Evolutionary conservation across 2,797 vertebrate species (phyloP).

Genomic region (Hydrolagus colliei): DNA sequence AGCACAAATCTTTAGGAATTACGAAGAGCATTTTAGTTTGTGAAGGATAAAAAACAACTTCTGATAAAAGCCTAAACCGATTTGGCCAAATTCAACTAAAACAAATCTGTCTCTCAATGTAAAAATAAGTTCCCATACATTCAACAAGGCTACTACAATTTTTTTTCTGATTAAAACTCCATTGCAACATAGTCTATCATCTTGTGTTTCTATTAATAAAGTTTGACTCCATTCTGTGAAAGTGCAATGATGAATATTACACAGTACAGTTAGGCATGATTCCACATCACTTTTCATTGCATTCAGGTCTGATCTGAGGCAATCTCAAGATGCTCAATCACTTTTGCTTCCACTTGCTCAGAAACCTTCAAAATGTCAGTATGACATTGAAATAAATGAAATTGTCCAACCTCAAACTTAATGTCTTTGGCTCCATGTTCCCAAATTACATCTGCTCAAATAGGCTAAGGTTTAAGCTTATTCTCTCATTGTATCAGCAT

Average conservation of each 20-base stretch:
- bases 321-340: not conserved
- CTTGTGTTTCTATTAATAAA: not conserved
- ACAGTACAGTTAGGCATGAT: not conserved
- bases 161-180: not conserved
- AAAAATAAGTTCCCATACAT: not conserved
- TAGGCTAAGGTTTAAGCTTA: not conserved
- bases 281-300: not conserved
- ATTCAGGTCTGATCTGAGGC: not conserved
- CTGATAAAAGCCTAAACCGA: not conserved
- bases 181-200: not conserved
- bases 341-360: not conserved
- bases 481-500: not conserved
- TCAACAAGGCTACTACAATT: not conserved
- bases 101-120: not conserved
- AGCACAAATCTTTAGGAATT: not conserved
- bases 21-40: not conserved
- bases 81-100: not conserved
- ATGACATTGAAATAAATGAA: not conserved
- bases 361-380: not conserved
- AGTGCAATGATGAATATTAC: not conserved
- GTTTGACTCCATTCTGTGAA: not conserved
- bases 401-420: not conserved
- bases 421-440: not conserved
- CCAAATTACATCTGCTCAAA: not conserved
- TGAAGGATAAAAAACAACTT: not conserved